These are phyloP conservation scores for Martes martes DNA, from an alignment of 2,113 vertebrate species.

Conservation along the genomic window DNA sequence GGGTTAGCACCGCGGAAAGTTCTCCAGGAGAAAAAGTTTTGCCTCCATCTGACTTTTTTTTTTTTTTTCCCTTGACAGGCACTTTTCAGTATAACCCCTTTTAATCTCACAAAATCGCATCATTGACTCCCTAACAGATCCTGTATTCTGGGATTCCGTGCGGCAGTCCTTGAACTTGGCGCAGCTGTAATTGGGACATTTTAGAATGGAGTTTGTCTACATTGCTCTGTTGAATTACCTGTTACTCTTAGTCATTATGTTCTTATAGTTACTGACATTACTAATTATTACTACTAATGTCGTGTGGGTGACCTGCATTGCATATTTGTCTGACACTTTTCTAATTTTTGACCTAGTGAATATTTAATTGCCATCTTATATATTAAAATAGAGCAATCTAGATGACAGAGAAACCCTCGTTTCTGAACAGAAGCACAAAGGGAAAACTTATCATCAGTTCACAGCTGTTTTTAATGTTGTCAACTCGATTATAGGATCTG, in stretches of 20 bases:
- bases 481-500: slow-evolving; percentile 96
- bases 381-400: slow-evolving; percentile 74
- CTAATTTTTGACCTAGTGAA: background rate
- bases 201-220: background rate
- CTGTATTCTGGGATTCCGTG: background rate
- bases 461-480: slow-evolving; percentile 94
- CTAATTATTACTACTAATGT: background rate
- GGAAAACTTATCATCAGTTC: slow-evolving; percentile 79
- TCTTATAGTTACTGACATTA: background rate
- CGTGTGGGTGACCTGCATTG: background rate
- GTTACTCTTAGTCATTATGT: background rate
- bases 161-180: background rate
- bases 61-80: background rate
- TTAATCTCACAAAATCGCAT: background rate
- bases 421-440: slow-evolving; percentile 65
- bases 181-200: background rate
- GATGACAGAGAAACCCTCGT: slow-evolving; percentile 85
- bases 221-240: background rate
- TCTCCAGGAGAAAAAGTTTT: background rate
- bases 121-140: background rate
- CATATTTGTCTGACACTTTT: background rate
- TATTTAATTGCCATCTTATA: slow-evolving; percentile 18
- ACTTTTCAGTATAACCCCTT: background rate
- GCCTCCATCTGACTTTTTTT: background rate
- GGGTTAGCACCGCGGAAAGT: background rate